A percentile compares a stretch with the other conserved stretches of the same genome.
Conservation (phyloP, 1,140 invertebrate genomes). For the Cherax quadricarinatus region DNA sequence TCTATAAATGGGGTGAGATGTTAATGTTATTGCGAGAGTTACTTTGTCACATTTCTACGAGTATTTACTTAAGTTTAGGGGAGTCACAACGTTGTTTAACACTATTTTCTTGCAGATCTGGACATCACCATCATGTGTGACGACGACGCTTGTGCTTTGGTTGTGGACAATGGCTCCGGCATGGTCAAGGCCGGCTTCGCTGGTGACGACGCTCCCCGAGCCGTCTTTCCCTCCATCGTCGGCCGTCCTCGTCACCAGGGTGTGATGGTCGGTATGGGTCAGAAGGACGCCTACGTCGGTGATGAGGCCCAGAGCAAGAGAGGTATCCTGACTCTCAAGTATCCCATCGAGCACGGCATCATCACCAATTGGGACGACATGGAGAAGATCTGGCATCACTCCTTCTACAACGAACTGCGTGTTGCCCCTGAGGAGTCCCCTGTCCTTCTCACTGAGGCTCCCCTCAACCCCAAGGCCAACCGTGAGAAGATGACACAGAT, state of each 20-base stretch:
- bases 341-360: constrained; percentile 96
- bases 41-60: too few relatives aligned
- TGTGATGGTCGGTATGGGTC: constrained; percentile 97
- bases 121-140: constrained; percentile 24
- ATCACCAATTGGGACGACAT: constrained; percentile 98
- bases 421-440: constrained; percentile 95
- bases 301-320: constrained; percentile 96
- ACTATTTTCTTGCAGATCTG: neutral
- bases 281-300: constrained; percentile 93
- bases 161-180: constrained; percentile 82
- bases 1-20: too few relatives aligned
- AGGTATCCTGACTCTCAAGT: constrained; percentile 94
- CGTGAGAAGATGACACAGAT: constrained; percentile 93
- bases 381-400: constrained; percentile 98
- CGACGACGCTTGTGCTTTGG: constrained; percentile 32
- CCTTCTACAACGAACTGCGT: constrained; percentile 96
- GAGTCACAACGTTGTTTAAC: too few relatives aligned
- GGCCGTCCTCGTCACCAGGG: constrained; percentile 82
- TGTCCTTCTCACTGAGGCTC: constrained; percentile 83
- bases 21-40: too few relatives aligned
- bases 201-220: constrained; percentile 93
- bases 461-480: constrained; percentile 94
- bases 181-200: constrained; percentile 84
- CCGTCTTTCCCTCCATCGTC: constrained; percentile 90
- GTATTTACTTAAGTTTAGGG: too few relatives aligned